Conservation (phyloP, 2,888 invertebrate species). For the Sarcophaga carnaria region DNA sequence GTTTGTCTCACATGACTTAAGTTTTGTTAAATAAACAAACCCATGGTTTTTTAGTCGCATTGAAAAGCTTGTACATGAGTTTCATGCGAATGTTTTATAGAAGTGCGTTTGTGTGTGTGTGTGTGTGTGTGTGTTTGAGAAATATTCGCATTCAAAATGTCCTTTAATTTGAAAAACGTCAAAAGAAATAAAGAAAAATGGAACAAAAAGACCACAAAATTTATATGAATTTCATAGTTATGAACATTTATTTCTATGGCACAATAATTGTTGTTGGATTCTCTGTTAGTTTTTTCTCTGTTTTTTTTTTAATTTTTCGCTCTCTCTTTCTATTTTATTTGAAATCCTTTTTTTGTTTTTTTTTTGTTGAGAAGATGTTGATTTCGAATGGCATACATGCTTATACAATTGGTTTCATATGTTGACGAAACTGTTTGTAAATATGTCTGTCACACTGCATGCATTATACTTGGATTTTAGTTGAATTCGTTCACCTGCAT, state of each 20-base stretch:
- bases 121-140: not conserved
- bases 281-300: not conserved
- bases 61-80: not conserved
- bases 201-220: constrained; percentile 8
- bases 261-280: constrained; percentile 16
- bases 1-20: constrained; percentile 59
- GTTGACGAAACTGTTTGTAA: not conserved
- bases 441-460: not conserved
- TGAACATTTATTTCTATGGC: constrained; percentile 55
- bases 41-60: not conserved
- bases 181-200: constrained; percentile 56
- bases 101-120: not conserved
- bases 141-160: constrained; percentile 52
- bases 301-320: not conserved
- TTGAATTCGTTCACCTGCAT: constrained; percentile 2
- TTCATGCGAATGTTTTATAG: not conserved
- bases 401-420: not conserved
- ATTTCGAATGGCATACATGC: constrained; percentile 46
- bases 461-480: constrained; percentile 30
- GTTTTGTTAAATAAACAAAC: constrained; percentile 60
- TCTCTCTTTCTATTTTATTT: constrained; percentile 31
- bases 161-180: constrained; percentile 64
- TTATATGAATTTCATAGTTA: constrained; percentile 41
- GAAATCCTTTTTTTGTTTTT: constrained; percentile 7
- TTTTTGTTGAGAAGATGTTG: constrained; percentile 58